phyloP scores from a whole-genome alignment of 2,797 vertebrate genomes.

The Microcaecilia unicolor region DNA sequence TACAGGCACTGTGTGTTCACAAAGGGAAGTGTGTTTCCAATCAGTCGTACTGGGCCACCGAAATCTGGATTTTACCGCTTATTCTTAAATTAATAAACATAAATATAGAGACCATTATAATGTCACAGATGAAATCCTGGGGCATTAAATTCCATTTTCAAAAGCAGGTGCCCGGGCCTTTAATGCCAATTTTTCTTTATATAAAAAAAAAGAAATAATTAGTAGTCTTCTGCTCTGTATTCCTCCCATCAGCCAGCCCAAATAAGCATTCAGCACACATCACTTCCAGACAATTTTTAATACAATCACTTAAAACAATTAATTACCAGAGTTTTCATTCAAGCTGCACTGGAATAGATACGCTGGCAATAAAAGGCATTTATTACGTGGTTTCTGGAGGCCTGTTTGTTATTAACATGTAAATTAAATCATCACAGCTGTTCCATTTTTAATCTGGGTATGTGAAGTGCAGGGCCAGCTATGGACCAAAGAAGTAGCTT shows the following conservation, averaged over 20 bases:
- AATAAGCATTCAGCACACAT: conserved; percentile 71
- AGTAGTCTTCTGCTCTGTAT: no score
- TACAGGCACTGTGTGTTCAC: no score
- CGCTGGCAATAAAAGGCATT: conserved; percentile 92
- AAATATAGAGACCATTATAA: no score
- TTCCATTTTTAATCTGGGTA: conserved; percentile 97
- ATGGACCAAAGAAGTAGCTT: conserved; percentile 78
- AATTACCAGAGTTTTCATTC: conserved; percentile 91
- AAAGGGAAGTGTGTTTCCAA: no score
- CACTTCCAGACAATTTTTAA: conserved; percentile 91
- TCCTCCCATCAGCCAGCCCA: conserved; percentile 47
- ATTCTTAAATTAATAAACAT: no score
- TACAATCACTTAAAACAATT: conserved; percentile 99
- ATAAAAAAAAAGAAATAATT: not conserved
- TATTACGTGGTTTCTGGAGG: conserved; percentile 95
- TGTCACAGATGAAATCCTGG: no score
- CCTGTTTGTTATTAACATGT: conserved; percentile 99
- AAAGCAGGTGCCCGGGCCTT: no score
- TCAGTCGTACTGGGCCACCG: no score
- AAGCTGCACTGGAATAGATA: conserved; percentile 85
- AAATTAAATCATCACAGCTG: conserved; percentile 99
- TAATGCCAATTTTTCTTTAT: not conserved
- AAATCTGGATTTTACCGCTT: no score
- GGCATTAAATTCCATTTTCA: no score
- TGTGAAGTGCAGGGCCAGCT: conserved; percentile 73